A percentile compares a stretch with the other conserved stretches of the same genome.
These are phyloP conservation scores for Isurus oxyrinchus DNA, from an alignment of 2,113 vertebrate genomes.

Conservation along the genomic window DNA sequence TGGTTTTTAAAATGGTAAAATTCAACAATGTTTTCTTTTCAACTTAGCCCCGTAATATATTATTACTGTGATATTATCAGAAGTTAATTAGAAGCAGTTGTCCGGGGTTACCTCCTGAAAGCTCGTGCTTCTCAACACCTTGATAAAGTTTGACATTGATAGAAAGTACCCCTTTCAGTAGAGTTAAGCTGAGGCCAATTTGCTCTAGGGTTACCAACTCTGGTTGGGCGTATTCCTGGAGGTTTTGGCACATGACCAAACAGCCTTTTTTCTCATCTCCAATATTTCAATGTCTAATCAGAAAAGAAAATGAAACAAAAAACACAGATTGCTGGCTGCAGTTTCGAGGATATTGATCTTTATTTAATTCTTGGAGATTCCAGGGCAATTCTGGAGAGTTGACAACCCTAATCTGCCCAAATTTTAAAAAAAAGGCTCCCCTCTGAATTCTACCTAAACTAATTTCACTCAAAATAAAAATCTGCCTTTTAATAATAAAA, in stretches of 20 bases:
- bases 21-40: background rate
- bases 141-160: background rate
- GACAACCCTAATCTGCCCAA: background rate
- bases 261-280: background rate
- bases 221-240: background rate
- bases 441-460: background rate
- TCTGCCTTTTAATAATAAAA: background rate
- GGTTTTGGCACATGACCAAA: background rate
- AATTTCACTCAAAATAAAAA: background rate
- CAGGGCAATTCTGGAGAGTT: background rate
- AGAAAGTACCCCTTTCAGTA: background rate
- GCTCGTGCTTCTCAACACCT: background rate
- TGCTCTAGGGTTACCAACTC: background rate
- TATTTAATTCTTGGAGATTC: background rate
- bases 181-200: background rate
- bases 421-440: background rate
- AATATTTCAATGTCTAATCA: background rate
- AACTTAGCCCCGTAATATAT: background rate
- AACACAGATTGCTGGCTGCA: background rate
- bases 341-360: background rate
- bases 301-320: background rate
- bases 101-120: background rate
- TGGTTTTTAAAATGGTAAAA: conserved; percentile 1
- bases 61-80: background rate
- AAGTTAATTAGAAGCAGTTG: background rate